Percentiles rank a stretch among this genome's conserved stretches.
Conservation (phyloP, 2,797 vertebrate species). For the Crax fasciolata region DNA sequence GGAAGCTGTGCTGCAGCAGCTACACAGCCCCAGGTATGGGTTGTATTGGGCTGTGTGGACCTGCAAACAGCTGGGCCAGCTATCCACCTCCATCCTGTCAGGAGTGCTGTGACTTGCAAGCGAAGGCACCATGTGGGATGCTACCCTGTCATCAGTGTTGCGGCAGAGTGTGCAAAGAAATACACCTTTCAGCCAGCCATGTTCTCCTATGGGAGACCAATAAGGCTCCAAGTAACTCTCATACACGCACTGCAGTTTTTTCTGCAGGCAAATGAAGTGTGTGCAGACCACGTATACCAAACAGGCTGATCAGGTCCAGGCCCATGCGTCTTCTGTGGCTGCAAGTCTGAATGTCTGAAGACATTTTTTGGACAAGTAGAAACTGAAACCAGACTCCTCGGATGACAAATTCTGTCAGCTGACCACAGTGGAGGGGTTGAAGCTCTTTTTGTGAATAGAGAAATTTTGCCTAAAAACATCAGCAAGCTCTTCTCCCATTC, state of each 20-base stretch:
- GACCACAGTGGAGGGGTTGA: neutral
- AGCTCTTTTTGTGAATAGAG: neutral
- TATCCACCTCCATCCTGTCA: neutral
- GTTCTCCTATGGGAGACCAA: neutral
- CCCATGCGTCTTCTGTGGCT: fast-evolving
- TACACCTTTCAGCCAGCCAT: fast-evolving
- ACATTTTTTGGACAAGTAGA: neutral
- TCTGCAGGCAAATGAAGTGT: neutral
- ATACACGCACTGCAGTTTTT: neutral
- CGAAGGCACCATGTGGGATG: neutral
- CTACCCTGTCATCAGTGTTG: neutral
- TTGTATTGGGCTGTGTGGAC: neutral
- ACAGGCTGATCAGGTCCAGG: neutral
- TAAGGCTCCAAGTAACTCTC: neutral
- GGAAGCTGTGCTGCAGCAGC: fast-evolving
- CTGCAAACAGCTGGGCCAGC: fast-evolving
- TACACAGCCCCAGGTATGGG: fast-evolving
- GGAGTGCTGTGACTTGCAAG: neutral
- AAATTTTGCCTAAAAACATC: neutral
- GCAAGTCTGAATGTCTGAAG: neutral
- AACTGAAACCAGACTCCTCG: neutral
- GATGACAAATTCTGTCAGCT: neutral
- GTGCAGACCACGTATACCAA: neutral
- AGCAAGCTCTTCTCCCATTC: neutral
- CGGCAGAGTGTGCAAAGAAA: neutral